phyloP scores from a whole-genome alignment of 2,888 invertebrate species.

The Atrina japonica region DNA sequence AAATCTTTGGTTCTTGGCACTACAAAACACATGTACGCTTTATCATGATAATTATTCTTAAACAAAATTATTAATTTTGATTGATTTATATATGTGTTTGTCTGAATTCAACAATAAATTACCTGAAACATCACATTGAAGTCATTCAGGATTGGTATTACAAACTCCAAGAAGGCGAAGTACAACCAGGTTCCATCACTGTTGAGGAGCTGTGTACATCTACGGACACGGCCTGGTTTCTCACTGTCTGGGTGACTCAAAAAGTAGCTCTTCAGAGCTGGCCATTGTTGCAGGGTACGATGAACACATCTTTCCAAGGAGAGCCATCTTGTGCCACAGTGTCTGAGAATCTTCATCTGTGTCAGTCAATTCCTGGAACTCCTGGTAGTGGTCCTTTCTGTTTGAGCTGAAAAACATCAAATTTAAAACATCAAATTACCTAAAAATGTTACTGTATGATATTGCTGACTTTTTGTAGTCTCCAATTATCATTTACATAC shows the following conservation, averaged over 20 bases:
- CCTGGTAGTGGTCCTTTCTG: conserved; percentile 29
- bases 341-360: conserved; percentile 34
- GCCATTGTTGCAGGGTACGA: conserved; percentile 39
- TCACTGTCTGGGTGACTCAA: conserved; percentile 40
- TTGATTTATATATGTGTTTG: too few relatives aligned
- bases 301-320: conserved; percentile 27
- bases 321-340: conserved; percentile 23
- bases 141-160: conserved; percentile 34
- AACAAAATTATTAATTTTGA: too few relatives aligned
- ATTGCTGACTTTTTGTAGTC: too few relatives aligned
- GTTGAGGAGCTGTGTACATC: neutral
- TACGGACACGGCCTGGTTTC: conserved; percentile 34
- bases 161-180: conserved; percentile 38
- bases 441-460: too few relatives aligned
- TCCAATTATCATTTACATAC: too few relatives aligned
- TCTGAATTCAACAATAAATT: neutral
- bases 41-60: too few relatives aligned
- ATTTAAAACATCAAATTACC: too few relatives aligned
- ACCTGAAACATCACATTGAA: conserved; percentile 43
- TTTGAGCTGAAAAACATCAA: conserved; percentile 33
- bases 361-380: conserved; percentile 37
- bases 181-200: conserved; percentile 25
- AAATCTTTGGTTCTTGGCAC: too few relatives aligned
- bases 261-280: conserved; percentile 42
- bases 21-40: too few relatives aligned